phyloP scores from a whole-genome alignment of 2,888 invertebrate species.

The Homarus gammarus region DNA sequence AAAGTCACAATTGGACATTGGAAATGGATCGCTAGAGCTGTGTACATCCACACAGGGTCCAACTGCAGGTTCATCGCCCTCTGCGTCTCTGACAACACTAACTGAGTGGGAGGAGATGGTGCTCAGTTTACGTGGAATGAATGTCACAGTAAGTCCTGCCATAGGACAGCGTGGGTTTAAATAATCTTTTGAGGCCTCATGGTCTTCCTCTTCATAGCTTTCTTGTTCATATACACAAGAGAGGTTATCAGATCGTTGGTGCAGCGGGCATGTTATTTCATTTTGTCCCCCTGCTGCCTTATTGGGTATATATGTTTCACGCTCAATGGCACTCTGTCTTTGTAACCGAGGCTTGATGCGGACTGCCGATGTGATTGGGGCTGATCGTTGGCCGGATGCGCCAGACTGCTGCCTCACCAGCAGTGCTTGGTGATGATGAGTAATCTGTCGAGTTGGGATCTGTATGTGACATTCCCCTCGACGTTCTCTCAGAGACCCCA shows the following conservation, averaged over 20 bases:
- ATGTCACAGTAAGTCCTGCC: conserved; percentile 72
- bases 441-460: conserved; percentile 35
- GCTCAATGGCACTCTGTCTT: conserved; percentile 89
- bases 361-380: conserved; percentile 48
- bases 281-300: conserved; percentile 51
- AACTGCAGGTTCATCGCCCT: conserved; percentile 30
- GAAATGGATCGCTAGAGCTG: neutral
- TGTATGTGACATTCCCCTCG: conserved; percentile 38
- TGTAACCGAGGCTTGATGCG: conserved; percentile 86
- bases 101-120: conserved; percentile 77
- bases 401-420: conserved; percentile 54
- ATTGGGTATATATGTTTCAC: conserved; percentile 81
- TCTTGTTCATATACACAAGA: conserved; percentile 75
- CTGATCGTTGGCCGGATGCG: conserved; percentile 54
- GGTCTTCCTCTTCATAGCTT: conserved; percentile 72
- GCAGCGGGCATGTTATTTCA: conserved; percentile 64
- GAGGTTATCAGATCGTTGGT: conserved; percentile 67
- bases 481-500: conserved; percentile 52
- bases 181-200: conserved; percentile 33
- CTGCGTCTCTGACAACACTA: conserved; percentile 53
- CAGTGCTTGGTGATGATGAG: conserved; percentile 44
- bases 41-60: conserved; percentile 11
- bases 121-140: conserved; percentile 77
- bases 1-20: neutral
- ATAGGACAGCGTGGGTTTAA: conserved; percentile 51